A percentile compares a stretch with the other conserved stretches of the same genome.
Conservation (phyloP, 2,797 vertebrate genomes). For the Acrossocheilus wenchowensis region DNA sequence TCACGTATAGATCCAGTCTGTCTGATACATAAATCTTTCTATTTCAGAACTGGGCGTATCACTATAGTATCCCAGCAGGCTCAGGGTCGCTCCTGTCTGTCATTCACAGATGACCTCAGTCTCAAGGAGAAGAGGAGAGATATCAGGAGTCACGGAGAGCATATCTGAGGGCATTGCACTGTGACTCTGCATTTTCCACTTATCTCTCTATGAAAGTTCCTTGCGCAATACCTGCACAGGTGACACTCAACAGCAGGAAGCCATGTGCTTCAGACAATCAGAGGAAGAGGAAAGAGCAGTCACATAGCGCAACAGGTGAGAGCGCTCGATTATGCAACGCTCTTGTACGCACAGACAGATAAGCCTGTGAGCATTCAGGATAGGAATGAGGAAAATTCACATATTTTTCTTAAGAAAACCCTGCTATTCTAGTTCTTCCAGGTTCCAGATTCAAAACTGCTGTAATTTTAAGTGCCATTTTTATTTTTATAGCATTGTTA, state of each 20-base stretch:
- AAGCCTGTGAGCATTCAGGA: not conserved
- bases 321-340: not conserved
- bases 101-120: slow-evolving; percentile 19
- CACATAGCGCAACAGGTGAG: not conserved
- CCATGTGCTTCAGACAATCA: not conserved
- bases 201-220: not conserved
- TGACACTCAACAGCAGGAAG: not conserved
- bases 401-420: not conserved
- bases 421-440: not conserved
- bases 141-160: not conserved
- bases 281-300: not conserved
- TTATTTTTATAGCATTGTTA: not conserved
- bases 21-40: not conserved
- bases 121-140: slow-evolving; percentile 19
- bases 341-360: not conserved
- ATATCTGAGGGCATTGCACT: not conserved
- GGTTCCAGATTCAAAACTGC: not conserved
- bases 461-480: not conserved
- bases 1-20: not conserved
- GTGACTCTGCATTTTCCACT: not conserved
- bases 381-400: not conserved
- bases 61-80: not conserved
- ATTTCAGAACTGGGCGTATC: not conserved
- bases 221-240: slow-evolving; percentile 18
- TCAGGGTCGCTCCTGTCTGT: slow-evolving; percentile 7